phyloP scores from a whole-genome alignment of 2,113 vertebrate species.

The Balaenoptera acutorostrata region DNA sequence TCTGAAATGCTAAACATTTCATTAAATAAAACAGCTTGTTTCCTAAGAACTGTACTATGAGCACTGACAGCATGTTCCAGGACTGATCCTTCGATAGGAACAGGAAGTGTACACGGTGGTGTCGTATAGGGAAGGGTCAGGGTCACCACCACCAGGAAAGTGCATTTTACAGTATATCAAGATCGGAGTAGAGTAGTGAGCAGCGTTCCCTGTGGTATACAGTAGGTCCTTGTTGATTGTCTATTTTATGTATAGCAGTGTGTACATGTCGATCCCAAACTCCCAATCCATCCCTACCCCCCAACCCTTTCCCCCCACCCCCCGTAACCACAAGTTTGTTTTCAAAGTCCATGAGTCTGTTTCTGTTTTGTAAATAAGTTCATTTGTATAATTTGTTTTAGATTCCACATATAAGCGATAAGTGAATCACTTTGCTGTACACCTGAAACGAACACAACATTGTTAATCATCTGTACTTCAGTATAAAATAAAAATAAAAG shows the following conservation, averaged over 20 bases:
- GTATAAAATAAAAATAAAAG: not conserved
- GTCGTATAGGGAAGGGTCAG: not conserved
- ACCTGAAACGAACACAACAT: not conserved
- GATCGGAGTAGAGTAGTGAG: not conserved
- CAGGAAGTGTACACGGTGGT: not conserved
- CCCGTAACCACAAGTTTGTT: not conserved
- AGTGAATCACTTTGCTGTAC: not conserved
- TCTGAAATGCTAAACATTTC: constrained; percentile 50
- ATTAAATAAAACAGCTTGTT: constrained; percentile 64
- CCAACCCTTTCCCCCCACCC: not conserved
- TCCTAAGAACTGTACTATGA: constrained; percentile 15
- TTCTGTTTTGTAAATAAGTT: not conserved
- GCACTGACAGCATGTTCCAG: constrained; percentile 52
- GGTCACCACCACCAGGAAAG: not conserved
- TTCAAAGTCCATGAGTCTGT: not conserved
- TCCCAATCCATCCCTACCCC: not conserved
- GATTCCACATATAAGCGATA: not conserved
- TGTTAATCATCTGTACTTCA: not conserved
- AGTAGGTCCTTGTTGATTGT: not conserved
- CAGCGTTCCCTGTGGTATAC: not conserved
- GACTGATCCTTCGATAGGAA: constrained; percentile 20
- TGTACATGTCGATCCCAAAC: not conserved
- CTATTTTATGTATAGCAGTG: not conserved
- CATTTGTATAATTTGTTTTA: not conserved
- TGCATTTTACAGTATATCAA: not conserved